Conservation (phyloP, 2,888 invertebrate genomes). For the Chrysolina oricalcia region DNA sequence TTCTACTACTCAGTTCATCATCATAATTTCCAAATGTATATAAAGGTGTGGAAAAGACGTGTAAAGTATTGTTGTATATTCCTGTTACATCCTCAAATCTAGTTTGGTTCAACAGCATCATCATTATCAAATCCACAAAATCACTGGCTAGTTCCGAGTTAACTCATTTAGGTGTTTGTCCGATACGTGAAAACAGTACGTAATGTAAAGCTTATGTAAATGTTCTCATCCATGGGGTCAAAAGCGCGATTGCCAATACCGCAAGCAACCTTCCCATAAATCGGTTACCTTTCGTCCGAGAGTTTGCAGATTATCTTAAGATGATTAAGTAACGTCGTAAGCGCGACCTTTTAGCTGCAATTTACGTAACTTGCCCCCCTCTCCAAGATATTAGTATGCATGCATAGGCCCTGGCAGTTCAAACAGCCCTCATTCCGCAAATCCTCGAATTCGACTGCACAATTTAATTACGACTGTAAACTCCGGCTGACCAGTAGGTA, state of each 20-base stretch:
- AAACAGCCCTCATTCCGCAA: conserved; percentile 62
- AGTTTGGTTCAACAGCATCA: background rate
- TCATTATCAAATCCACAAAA: background rate
- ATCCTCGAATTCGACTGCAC: conserved; percentile 68
- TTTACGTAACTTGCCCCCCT: conserved; percentile 64
- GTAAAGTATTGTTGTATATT: background rate
- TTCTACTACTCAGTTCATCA: too few species aligned
- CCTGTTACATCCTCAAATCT: background rate
- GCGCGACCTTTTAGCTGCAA: conserved; percentile 60
- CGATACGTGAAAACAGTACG: conserved; percentile 18
- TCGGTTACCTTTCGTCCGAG: conserved; percentile 57
- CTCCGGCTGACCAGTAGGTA: conserved; percentile 69
- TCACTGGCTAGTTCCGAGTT: conserved; percentile 1
- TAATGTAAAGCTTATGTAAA: conserved; percentile 32
- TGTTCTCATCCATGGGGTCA: conserved; percentile 29
- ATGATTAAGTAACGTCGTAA: conserved; percentile 59
- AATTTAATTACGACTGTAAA: conserved; percentile 70
- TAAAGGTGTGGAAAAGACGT: background rate
- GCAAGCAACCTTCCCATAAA: conserved; percentile 32
- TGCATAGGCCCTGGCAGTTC: conserved; percentile 66
- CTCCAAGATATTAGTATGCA: conserved; percentile 66
- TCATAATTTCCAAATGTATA: too few species aligned
- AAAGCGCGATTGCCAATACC: conserved; percentile 30
- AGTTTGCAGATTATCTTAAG: conserved; percentile 62
- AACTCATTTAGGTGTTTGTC: conserved; percentile 15